Base-by-base conservation (phyloP, 2,888 invertebrate species). In the Balanococcus diminutus region DNA sequence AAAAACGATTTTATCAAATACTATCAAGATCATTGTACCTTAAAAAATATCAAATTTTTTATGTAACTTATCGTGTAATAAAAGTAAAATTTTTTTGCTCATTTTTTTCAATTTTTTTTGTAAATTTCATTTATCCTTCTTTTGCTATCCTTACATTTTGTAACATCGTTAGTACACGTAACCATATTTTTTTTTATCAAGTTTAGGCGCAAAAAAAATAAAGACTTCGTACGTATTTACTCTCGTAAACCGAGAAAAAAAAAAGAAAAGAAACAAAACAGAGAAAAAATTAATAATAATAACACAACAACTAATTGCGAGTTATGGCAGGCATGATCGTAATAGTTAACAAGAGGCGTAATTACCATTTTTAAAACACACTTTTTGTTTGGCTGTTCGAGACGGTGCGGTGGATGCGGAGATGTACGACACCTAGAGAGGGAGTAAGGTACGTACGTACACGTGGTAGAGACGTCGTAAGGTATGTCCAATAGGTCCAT, bases 241-340 rank as follows among this genome's bases (percentile, higher is more conserved):
- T 75, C 84, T 36, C 75, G 39, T 72, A 67, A 31, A 61, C 67
- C 67, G 72, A 61, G 39, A 72, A 82, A 84, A 84, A 61, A 39
- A 36, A 67, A 56, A 36, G 39, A 82, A 67, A 75, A 84, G 39
- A 84, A 84, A 84, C 39, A 39, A 84, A 84, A 84, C 72, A 72
- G 72, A 72, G 72, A 36, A 84, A 84, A 82, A 84, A 84, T 75
- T 84, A 84, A 84, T 84, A 84, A 84, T 84, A 84, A 84, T 75
- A 84, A 84, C 84, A 84, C 72, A 72, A 84, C 84, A 84, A 84
- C 84, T 72, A 84, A 84, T 75, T 84, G 84, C 84, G 84, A 84
- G 84, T 84, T 84, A 84, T 84, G 84, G 84, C 84, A 84, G 84
- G 84, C 82, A 82, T 82, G 82, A 82, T 82, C 82, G 82, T 72